These are phyloP conservation scores for Agonopterix arenella DNA, from an alignment of 2,888 invertebrate genomes.

Conservation along the genomic window DNA sequence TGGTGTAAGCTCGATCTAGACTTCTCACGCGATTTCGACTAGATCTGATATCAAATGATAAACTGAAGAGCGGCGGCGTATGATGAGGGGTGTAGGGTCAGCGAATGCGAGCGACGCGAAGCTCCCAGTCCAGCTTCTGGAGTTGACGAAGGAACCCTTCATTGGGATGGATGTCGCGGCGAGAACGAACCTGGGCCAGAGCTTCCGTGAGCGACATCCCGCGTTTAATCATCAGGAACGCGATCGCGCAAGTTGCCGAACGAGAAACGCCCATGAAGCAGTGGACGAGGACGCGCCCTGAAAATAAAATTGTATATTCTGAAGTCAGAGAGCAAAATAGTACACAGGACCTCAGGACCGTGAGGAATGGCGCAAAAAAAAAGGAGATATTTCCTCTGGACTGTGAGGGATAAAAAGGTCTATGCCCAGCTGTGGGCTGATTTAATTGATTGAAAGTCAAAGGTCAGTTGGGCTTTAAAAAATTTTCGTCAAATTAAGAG, in stretches of 20 bases:
- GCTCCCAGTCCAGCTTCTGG: slow-evolving; percentile 80
- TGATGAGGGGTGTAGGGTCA: slow-evolving; percentile 53
- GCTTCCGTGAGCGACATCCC: slow-evolving; percentile 86
- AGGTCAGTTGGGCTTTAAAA: too few species aligned
- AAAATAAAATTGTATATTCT: neutral
- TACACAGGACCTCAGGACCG: too few species aligned
- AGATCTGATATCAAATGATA: slow-evolving; percentile 28
- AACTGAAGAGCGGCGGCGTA: slow-evolving; percentile 29
- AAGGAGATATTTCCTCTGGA: too few species aligned
- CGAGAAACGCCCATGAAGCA: slow-evolving; percentile 90
- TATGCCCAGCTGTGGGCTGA: too few species aligned
- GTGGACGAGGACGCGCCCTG: slow-evolving; percentile 88
- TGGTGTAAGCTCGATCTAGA: slow-evolving; percentile 48
- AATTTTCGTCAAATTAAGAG: too few species aligned
- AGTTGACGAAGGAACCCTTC: slow-evolving; percentile 88
- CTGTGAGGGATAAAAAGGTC: too few species aligned
- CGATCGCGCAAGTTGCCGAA: slow-evolving; percentile 87
- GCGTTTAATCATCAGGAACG: slow-evolving; percentile 88
- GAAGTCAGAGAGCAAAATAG: too few species aligned
- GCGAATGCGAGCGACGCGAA: slow-evolving; percentile 71
- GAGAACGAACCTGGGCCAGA: slow-evolving; percentile 81
- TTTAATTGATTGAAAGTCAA: too few species aligned
- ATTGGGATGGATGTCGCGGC: slow-evolving; percentile 86
- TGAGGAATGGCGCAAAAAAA: too few species aligned
- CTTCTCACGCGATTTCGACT: slow-evolving; percentile 41